These are phyloP conservation scores for Rousettus leschenaultii DNA, from an alignment of 2,113 vertebrate genomes.

Conservation along the genomic window DNA sequence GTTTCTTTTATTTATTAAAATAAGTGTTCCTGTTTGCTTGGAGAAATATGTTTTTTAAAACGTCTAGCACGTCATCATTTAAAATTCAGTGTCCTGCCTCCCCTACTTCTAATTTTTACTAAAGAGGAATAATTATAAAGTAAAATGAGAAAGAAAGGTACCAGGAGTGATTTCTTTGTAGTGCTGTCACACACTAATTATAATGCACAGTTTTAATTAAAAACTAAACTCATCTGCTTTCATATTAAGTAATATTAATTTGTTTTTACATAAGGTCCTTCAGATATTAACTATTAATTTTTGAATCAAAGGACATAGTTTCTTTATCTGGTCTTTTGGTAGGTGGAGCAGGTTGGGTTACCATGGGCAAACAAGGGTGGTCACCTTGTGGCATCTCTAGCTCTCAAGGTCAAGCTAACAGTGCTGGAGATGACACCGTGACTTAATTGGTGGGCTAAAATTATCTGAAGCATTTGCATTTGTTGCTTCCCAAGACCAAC, in stretches of 20 bases:
- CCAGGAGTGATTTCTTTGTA: not conserved
- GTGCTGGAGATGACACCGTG: not conserved
- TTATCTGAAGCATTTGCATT: not conserved
- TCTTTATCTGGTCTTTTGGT: not conserved
- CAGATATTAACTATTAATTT: not conserved
- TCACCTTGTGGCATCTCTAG: not conserved
- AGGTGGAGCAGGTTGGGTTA: not conserved
- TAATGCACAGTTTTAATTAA: not conserved
- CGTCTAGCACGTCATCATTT: not conserved
- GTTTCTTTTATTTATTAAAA: constrained; percentile 4
- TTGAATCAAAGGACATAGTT: not conserved
- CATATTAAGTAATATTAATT: not conserved
- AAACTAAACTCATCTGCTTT: constrained; percentile 2
- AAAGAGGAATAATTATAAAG: not conserved
- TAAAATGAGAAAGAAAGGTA: not conserved
- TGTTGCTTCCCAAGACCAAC: not conserved
- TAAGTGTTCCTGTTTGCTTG: not conserved
- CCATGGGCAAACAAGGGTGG: not conserved
- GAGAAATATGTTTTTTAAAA: not conserved
- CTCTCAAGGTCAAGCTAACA: not conserved
- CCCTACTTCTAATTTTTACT: not conserved
- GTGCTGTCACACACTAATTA: not conserved
- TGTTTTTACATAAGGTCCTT: not conserved
- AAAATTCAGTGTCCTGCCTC: not conserved
- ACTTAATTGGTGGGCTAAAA: not conserved